Conservation (phyloP, 2,113 vertebrate species). For the Labrus mixtus region DNA sequence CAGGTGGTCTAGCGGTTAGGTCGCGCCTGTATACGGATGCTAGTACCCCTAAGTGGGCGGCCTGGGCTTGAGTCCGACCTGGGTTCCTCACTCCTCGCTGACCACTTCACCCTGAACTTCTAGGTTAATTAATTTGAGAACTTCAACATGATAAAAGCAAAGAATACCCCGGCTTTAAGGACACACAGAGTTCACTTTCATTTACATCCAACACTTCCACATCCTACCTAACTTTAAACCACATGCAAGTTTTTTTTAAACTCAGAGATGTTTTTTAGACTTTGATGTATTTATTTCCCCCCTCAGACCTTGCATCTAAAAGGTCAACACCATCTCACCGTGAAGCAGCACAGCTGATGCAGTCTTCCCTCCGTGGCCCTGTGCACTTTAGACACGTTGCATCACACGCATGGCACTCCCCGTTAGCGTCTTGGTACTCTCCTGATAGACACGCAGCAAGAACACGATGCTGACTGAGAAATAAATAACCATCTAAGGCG, state of each 20-base stretch:
- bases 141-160: no score
- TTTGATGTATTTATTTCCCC: constrained; percentile 1
- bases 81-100: no score
- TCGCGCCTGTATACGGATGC: no score
- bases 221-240: not conserved
- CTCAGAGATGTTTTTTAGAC: not conserved
- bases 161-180: no score
- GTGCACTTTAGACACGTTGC: constrained; percentile 87
- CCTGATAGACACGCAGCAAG: constrained; percentile 74
- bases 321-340: constrained; percentile 79
- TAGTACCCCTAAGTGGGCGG: no score
- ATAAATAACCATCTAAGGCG: constrained; percentile 39
- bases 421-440: constrained; percentile 83
- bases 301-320: constrained; percentile 24
- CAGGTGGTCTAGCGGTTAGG: no score
- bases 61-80: no score
- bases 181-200: no score
- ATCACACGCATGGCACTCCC: constrained; percentile 86
- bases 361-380: constrained; percentile 85
- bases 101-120: no score
- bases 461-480: constrained; percentile 24
- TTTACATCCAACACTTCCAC: no score
- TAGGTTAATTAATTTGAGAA: no score
- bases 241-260: not conserved
- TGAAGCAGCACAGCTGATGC: constrained; percentile 84